Evolutionary conservation across 92 coral and sea anemone genomes (phyloP).

Genomic region (Montipora capitata): DNA sequence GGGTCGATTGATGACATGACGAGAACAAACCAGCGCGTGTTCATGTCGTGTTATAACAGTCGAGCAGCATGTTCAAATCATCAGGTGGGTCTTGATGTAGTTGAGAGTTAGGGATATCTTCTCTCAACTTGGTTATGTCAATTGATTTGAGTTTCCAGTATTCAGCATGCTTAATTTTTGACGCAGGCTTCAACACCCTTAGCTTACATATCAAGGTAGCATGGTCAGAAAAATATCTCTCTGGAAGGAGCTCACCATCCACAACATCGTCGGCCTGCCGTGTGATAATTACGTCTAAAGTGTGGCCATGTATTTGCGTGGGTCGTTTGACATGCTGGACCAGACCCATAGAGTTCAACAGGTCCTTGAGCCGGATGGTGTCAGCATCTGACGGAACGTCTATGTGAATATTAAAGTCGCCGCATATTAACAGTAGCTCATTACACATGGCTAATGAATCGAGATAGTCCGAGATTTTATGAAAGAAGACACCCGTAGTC

Average conservation of each 20-base stretch:
- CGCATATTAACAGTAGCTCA: constrained; percentile 59
- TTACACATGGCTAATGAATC: constrained; percentile 41
- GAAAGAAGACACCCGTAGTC: constrained; percentile 51
- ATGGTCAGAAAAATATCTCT: constrained; percentile 57
- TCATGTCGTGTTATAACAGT: constrained; percentile 42
- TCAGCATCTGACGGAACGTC: constrained; percentile 43
- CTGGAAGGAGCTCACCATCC: constrained; percentile 25
- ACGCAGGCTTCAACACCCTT: constrained; percentile 21
- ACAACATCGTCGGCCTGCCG: constrained; percentile 37
- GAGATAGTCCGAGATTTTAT: constrained; percentile 63
- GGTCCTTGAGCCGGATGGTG: constrained; percentile 38
- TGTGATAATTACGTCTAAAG: constrained; percentile 25
- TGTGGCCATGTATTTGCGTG: constrained; percentile 31
- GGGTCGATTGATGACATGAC: not conserved
- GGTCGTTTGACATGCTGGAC: constrained; percentile 47
- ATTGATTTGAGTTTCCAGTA: constrained; percentile 13
- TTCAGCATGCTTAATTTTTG: constrained; percentile 25
- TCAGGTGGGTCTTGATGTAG: constrained; percentile 14
- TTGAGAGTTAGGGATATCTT: constrained; percentile 11
- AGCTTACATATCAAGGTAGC: constrained; percentile 37
- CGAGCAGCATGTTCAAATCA: constrained; percentile 12
- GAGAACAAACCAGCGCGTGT: not conserved
- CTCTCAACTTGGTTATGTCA: not conserved
- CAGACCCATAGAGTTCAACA: constrained; percentile 37
- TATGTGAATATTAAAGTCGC: constrained; percentile 69